phyloP scores from a whole-genome alignment of 35 echinoderm and acorn worm genomes.

The Eucidaris tribuloides region DNA sequence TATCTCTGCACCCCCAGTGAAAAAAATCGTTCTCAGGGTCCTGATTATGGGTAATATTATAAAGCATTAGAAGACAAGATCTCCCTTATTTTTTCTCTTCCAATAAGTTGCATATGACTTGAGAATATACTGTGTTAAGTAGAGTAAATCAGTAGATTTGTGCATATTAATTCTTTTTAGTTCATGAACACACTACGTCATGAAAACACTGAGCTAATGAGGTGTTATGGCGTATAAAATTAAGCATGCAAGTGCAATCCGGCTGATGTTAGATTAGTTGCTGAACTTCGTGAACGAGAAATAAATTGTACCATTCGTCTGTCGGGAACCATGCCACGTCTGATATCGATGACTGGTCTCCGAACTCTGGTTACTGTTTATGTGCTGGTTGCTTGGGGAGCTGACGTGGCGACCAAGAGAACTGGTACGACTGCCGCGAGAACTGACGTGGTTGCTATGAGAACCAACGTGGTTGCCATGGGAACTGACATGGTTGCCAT shows the following conservation, averaged over 20 bases:
- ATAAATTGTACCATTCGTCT: slow-evolving; percentile 6
- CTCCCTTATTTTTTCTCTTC: no score
- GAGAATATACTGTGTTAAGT: no score
- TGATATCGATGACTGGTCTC: slow-evolving; percentile 6
- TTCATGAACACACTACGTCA: not conserved
- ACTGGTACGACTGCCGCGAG: no score
- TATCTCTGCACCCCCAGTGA: no score
- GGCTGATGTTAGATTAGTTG: not conserved
- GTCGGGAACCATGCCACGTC: not conserved
- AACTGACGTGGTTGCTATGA: not conserved
- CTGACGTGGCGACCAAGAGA: not conserved
- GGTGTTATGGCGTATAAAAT: not conserved
- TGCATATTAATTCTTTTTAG: not conserved
- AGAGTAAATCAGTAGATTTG: not conserved
- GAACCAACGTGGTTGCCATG: not conserved
- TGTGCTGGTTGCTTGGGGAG: not conserved
- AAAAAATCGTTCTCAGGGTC: no score
- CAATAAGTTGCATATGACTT: no score
- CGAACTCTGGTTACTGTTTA: not conserved
- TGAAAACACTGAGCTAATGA: not conserved
- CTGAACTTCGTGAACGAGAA: not conserved
- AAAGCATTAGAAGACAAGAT: no score
- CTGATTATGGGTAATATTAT: no score
- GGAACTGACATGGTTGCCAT: not conserved
- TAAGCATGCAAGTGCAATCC: not conserved